A percentile compares a stretch with the other conserved stretches of the same genome.
Evolutionary conservation across 2,113 vertebrate genomes (phyloP).

Genomic region (Pteronura brasiliensis): DNA sequence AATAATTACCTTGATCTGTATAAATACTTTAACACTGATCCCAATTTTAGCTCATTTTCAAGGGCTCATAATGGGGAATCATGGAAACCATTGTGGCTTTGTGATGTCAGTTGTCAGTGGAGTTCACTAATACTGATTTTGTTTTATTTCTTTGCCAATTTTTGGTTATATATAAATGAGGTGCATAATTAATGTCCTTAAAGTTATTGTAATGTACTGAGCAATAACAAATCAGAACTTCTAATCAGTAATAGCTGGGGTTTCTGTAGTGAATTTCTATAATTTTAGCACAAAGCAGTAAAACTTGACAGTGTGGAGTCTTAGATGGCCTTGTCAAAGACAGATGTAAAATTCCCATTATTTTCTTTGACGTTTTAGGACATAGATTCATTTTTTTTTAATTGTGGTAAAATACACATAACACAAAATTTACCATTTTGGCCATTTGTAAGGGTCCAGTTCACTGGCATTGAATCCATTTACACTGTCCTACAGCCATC

Average conservation of each 20-base stretch:
- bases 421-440: background rate
- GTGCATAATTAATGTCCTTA: background rate
- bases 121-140: background rate
- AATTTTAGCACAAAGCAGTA: background rate
- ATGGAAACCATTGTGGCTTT: background rate
- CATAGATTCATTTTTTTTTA: background rate
- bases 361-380: conserved; percentile 6
- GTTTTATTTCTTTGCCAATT: background rate
- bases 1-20: background rate
- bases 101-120: background rate
- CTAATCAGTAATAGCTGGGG: background rate
- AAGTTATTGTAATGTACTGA: background rate
- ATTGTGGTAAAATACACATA: background rate
- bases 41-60: background rate
- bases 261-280: background rate
- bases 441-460: background rate
- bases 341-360: background rate
- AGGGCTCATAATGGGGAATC: background rate
- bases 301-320: background rate
- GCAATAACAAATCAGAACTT: background rate
- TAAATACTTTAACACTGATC: background rate
- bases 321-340: conserved; percentile 1
- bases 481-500: background rate
- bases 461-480: background rate
- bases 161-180: conserved; percentile 11